Conservation (phyloP, 2,113 vertebrate species). For the Ammodytes dubius region DNA sequence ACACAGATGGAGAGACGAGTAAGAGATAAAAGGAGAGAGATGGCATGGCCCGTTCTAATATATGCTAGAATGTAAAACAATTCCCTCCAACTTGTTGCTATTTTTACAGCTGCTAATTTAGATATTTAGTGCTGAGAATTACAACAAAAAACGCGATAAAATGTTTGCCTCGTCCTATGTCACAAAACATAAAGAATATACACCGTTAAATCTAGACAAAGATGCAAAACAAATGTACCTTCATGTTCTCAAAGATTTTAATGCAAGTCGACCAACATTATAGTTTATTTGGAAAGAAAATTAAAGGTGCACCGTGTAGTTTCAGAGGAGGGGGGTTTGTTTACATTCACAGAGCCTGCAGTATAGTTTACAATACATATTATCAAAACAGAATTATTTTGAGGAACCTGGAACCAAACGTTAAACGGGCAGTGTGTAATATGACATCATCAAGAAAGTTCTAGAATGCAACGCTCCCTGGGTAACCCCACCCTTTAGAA, state of each 20-base stretch:
- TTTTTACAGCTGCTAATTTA: neutral
- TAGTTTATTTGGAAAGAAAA: neutral
- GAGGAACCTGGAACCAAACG: too few species aligned
- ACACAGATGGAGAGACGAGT: conserved; percentile 52
- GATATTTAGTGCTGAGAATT: neutral
- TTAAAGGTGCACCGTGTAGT: too few species aligned
- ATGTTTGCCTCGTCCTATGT: neutral
- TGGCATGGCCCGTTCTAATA: conserved; percentile 47
- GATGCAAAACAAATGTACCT: too few species aligned
- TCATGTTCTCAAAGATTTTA: neutral
- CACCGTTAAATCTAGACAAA: too few species aligned
- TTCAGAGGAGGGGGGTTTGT: too few species aligned
- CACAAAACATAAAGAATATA: neutral
- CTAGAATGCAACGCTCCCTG: too few species aligned
- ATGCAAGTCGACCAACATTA: neutral
- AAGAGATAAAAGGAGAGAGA: conserved; percentile 57
- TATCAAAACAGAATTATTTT: too few species aligned
- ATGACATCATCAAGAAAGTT: too few species aligned
- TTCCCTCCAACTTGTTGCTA: conserved; percentile 21
- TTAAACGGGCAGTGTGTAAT: too few species aligned
- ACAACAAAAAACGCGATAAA: neutral
- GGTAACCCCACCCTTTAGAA: too few species aligned
- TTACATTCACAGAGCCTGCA: too few species aligned
- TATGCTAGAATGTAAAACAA: conserved; percentile 36
- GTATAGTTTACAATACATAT: too few species aligned